Conservation (phyloP, 2,888 invertebrate genomes). For the Embidobia sp. region DNA sequence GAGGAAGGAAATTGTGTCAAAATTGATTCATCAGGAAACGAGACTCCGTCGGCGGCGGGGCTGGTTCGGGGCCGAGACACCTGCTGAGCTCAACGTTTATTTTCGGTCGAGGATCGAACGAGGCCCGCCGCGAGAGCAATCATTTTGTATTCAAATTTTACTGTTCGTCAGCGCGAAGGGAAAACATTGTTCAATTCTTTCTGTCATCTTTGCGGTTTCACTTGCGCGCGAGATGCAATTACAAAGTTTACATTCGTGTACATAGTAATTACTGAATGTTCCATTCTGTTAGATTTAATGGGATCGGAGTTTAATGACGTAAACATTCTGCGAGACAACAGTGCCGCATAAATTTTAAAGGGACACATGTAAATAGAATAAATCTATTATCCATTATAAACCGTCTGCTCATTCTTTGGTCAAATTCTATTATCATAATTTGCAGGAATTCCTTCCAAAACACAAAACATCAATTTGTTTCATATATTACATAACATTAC, state of each 20-base stretch:
- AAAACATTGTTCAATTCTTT: conserved; percentile 38
- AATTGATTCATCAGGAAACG: too few species aligned
- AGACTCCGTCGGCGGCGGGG: too few species aligned
- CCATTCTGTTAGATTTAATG: conserved; percentile 69
- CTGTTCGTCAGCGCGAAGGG: conserved; percentile 23
- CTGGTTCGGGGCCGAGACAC: too few species aligned
- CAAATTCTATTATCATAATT: background rate
- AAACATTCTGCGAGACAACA: conserved; percentile 63
- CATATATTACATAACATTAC: too few species aligned
- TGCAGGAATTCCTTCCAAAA: too few species aligned
- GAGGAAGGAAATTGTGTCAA: conserved; percentile 25
- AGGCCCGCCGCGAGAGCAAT: conserved; percentile 15
- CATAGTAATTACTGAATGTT: conserved; percentile 69
- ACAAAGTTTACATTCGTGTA: conserved; percentile 65
- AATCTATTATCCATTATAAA: conserved; percentile 66
- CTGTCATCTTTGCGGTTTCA: conserved; percentile 47
- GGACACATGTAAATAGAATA: conserved; percentile 67
- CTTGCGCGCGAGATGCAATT: conserved; percentile 55
- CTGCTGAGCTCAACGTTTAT: too few species aligned
- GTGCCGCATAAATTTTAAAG: conserved; percentile 64
- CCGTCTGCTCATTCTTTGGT: conserved; percentile 57
- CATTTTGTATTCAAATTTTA: conserved; percentile 47
- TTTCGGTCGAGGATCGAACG: too few species aligned
- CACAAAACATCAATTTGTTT: background rate
- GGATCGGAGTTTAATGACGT: conserved; percentile 66